Conservation (phyloP, 2,888 invertebrate species). For the Galeopsomyia nigrocyanea region DNA sequence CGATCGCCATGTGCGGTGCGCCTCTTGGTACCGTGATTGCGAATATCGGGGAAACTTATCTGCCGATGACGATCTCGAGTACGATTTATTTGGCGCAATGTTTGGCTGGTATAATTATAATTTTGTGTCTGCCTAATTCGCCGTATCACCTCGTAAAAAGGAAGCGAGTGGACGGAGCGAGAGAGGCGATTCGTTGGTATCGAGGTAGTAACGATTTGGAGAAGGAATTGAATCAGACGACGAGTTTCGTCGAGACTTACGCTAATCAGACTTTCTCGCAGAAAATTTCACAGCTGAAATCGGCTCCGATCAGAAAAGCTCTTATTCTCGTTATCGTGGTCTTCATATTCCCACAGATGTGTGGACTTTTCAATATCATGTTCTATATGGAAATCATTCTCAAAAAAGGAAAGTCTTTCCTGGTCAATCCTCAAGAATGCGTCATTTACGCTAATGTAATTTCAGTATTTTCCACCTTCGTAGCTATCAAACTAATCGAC, state of each 20-base stretch:
- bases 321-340: constrained; percentile 53
- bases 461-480: constrained; percentile 52
- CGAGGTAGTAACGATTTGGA: constrained; percentile 33
- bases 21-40: constrained; percentile 58
- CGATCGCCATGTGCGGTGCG: constrained; percentile 56
- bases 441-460: constrained; percentile 56
- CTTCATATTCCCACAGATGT: constrained; percentile 57
- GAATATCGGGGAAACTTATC: constrained; percentile 57
- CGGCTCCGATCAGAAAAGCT: constrained; percentile 50
- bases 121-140: constrained; percentile 59
- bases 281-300: constrained; percentile 5
- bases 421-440: constrained; percentile 52
- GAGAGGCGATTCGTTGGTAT: constrained; percentile 27
- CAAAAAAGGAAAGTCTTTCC: constrained; percentile 50
- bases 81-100: constrained; percentile 55
- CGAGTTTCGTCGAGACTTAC: constrained; percentile 32
- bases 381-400: constrained; percentile 62
- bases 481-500: constrained; percentile 57
- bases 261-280: constrained; percentile 31
- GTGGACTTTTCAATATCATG: constrained; percentile 57
- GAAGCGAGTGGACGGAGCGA: neutral
- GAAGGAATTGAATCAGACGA: constrained; percentile 48
- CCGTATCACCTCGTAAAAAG: constrained; percentile 53
- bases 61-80: constrained; percentile 55
- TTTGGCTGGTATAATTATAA: constrained; percentile 51